Evolutionary conservation across 1,140 invertebrate species (phyloP), one percentile per base, ranked within the genome.

Genomic region (Littorina saxatilis): DNA sequence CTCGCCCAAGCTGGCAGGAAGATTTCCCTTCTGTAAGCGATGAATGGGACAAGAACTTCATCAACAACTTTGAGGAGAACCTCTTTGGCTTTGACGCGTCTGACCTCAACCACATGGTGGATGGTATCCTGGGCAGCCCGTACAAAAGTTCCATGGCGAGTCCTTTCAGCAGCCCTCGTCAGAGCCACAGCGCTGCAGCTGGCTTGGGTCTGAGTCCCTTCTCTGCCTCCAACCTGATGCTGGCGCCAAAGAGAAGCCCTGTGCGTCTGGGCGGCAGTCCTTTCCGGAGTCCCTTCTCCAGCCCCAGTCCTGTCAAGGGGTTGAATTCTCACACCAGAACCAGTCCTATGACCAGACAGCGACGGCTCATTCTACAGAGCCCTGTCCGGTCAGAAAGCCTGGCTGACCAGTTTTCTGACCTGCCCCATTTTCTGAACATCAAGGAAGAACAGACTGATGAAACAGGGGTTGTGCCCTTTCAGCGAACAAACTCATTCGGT

Each of bases 61-160:
- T 87, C 70, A 76, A 82, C 5, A 84, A 84, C 80, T 87, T 87
- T 83, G 83, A 87, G 79, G 87, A 86, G 52, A 86, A 87, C 72
- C 68, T 87, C 9, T 86, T 87, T 50, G 82, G 83, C 43, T 82
- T 87, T 35, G 85, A 86, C 73, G 58, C 80, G 50, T 76, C 83
- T 61, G 85, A 86, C 20, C 52, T 83, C 32, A 81, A 78, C 27
- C 50, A 27, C 37, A 52, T 83, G 37, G 77, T 84, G 55, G 81
- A 83, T 73, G 85, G 82, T 5, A 81, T 87, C 61, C 52, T 87
- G 23, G 75, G 79, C 23, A 86, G 85, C 37, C 86, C 81, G 2
- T 79, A 79, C 50, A 79, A 82, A 47, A 73, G 75, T 27, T 63
- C 58, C 0, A 35, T 15, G 0, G 23, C 39, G 55, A 83, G 82